These are phyloP conservation scores for Mythimna vitellina DNA, from an alignment of 2,888 invertebrate species.

Conservation along the genomic window DNA sequence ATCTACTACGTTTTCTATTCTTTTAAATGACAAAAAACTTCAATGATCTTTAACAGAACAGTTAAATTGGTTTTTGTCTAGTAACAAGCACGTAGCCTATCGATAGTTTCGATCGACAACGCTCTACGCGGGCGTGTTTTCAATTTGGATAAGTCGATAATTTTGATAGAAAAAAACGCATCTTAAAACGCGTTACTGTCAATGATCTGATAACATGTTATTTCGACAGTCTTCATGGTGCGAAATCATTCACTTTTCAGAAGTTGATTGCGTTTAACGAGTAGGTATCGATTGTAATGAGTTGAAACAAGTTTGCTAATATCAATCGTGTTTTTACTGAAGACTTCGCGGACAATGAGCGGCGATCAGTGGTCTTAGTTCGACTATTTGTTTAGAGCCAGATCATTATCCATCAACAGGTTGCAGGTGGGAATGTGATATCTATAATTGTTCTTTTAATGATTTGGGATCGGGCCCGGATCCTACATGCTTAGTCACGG, in stretches of 20 bases:
- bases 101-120: conserved; percentile 75
- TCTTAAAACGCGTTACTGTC: conserved; percentile 56
- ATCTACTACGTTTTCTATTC: conserved; percentile 78
- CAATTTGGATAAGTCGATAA: conserved; percentile 72
- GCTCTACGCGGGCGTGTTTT: conserved; percentile 69
- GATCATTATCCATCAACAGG: conserved; percentile 89
- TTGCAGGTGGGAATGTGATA: conserved; percentile 89
- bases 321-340: conserved; percentile 73
- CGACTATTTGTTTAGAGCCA: conserved; percentile 87
- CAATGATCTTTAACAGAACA: conserved; percentile 83
- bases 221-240: conserved; percentile 44
- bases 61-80: conserved; percentile 84
- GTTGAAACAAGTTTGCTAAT: conserved; percentile 39
- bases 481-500: conserved; percentile 89
- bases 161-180: conserved; percentile 61
- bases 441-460: conserved; percentile 91
- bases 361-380: conserved; percentile 75
- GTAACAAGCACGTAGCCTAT: conserved; percentile 75
- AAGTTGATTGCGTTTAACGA: conserved; percentile 37
- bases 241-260: conserved; percentile 45
- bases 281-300: conserved; percentile 47
- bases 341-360: conserved; percentile 62
- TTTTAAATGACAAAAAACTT: conserved; percentile 81
- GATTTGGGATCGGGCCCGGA: conserved; percentile 86
- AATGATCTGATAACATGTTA: conserved; percentile 60